phyloP scores from a whole-genome alignment of 2,888 invertebrate species.

The Cosmia trapezina region DNA sequence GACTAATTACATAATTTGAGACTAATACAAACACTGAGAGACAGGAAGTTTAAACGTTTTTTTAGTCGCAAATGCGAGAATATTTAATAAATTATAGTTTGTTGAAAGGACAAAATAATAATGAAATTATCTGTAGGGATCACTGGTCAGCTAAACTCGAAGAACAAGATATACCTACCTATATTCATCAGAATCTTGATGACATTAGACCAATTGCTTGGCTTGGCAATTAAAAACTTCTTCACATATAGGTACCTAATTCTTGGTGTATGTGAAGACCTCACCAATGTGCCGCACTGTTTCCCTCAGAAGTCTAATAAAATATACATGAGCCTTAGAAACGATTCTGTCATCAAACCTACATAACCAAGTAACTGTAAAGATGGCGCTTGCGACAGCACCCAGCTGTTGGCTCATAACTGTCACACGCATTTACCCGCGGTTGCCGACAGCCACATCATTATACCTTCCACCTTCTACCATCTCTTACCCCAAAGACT shows the following conservation, averaged over 20 bases:
- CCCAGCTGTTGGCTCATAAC: slow-evolving; percentile 52
- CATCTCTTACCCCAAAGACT: not conserved
- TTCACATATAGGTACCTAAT: not conserved
- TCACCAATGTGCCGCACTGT: slow-evolving; percentile 35
- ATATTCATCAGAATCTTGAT: not conserved
- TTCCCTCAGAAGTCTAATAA: slow-evolving; percentile 15
- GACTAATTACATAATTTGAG: not conserved
- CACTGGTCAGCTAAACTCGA: not conserved
- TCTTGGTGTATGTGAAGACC: not conserved
- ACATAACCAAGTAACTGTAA: slow-evolving; percentile 59
- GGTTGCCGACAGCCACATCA: slow-evolving; percentile 44
- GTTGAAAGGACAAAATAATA: too few species aligned
- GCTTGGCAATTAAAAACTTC: slow-evolving; percentile 10
- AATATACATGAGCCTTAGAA: slow-evolving; percentile 23
- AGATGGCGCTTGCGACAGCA: slow-evolving; percentile 58
- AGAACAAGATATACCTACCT: not conserved
- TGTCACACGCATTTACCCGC: slow-evolving; percentile 54
- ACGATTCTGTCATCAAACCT: slow-evolving; percentile 47
- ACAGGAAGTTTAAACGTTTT: too few species aligned
- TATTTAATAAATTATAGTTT: too few species aligned
- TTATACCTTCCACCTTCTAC: slow-evolving; percentile 26
- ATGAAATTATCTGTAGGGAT: too few species aligned
- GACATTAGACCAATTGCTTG: too few species aligned
- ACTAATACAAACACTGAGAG: too few species aligned
- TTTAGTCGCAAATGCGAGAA: too few species aligned